Percentiles rank a stretch among this genome's conserved stretches.
Evolutionary conservation across 1,140 invertebrate genomes (phyloP).

Genomic region (Apocrypta bakeri): DNA sequence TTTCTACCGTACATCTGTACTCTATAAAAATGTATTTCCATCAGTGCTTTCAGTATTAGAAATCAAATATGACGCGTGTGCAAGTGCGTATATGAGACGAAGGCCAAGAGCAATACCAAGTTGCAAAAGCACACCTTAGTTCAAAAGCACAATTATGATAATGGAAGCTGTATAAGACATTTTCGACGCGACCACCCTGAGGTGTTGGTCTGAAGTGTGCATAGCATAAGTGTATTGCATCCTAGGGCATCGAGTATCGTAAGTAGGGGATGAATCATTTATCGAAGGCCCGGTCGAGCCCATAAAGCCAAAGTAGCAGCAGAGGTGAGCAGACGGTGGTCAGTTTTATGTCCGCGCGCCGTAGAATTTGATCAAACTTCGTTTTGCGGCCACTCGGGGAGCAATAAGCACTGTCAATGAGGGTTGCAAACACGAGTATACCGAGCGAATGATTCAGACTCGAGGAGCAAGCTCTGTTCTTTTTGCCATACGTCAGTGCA

Average conservation of each 20-base stretch:
- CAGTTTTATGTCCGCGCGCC: slow-evolving; percentile 73
- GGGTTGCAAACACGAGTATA: neutral
- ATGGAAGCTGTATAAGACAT: slow-evolving; percentile 34
- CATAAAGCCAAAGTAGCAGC: slow-evolving; percentile 47
- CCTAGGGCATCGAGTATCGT: slow-evolving; percentile 43
- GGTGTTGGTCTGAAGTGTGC: neutral
- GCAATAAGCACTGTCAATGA: slow-evolving; percentile 67
- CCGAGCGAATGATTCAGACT: neutral
- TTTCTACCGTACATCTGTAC: neutral
- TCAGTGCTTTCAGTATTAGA: neutral
- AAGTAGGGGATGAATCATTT: slow-evolving; percentile 73
- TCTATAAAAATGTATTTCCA: too few relatives aligned
- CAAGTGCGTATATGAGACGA: too few relatives aligned
- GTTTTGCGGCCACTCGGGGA: slow-evolving; percentile 75
- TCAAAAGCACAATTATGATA: slow-evolving; percentile 48
- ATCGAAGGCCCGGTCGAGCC: slow-evolving; percentile 65
- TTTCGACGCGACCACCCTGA: neutral
- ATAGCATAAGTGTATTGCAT: slow-evolving; percentile 29
- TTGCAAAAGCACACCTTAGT: neutral
- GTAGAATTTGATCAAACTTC: slow-evolving; percentile 76
- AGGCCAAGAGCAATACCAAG: neutral
- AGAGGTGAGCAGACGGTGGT: slow-evolving; percentile 54
- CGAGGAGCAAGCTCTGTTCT: too few relatives aligned
- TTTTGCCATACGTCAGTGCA: too few relatives aligned
- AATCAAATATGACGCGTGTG: neutral